Base-by-base conservation (phyloP, 2,113 vertebrate genomes). In the Astur gentilis region DNA sequence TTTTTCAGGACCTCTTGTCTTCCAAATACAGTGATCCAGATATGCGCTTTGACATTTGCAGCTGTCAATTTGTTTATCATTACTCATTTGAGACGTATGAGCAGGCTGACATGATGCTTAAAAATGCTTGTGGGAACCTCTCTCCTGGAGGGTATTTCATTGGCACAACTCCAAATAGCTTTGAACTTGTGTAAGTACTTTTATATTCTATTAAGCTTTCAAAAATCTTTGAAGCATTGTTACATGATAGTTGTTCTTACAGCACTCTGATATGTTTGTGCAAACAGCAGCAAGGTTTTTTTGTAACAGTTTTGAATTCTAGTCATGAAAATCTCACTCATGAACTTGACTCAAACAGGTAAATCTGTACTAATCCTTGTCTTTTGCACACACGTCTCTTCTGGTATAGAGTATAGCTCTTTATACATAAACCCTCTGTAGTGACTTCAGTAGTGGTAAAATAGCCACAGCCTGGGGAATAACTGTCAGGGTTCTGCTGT, bases 61-160 rank as follows among this genome's bases (percentile, higher is more conserved):
- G 99, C 97, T 99, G 99, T 98, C 99, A 99, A 65, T 99, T 99
- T 98, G 99, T 99, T 67, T 99, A 98, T 93, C 99, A 99, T 96
- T 99, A 99, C 95, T 99, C 99, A 6, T 99, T 99, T 89, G 99
- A 99, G 98, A 99, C 98, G 0, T 98, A 98, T 40, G 97, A 98
- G 84, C 99, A 99, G 97, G 99, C 99, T 9, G 98, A 99, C 89
- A 98, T 97, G 98, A 99, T 99, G 99, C 98, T 99, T 96, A 98
- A 98, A 96, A 99, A 99, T 16, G 99, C 99, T 69, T 99, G 99
- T 69, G 99, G 99, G 94, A 98, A 97, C 36, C 98, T 99, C 54
- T 97, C 97, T 50, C 99, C 98, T 7, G 99, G 99, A 50, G 99
- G 99, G 6, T 99, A 98, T 98, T 99, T 99, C 96, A 99, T 99